Evolutionary conservation across 2,113 vertebrate genomes (phyloP).

Genomic region (Brevimyrus niger): DNA sequence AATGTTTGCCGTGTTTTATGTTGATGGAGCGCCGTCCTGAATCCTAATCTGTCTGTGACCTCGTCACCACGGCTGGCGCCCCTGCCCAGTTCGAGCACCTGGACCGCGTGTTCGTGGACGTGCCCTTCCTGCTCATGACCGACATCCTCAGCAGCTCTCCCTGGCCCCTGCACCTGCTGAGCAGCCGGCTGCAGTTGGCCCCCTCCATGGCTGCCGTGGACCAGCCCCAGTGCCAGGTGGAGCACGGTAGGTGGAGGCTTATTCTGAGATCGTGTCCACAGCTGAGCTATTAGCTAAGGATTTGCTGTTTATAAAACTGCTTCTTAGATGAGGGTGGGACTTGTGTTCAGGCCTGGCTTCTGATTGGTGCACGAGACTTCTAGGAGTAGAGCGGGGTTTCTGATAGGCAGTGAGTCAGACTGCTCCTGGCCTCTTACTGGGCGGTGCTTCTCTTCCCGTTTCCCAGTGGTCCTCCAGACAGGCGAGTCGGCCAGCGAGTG

Average conservation of each 20-base stretch:
- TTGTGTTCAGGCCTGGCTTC: not conserved
- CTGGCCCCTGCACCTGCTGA: conserved; percentile 77
- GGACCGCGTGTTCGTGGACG: conserved; percentile 78
- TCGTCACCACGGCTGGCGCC: conserved; percentile 11
- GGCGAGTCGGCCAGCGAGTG: conserved; percentile 90
- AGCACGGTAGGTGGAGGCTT: conserved; percentile 62
- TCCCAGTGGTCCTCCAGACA: conserved; percentile 82
- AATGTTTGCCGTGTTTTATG: not conserved
- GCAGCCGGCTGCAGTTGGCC: conserved; percentile 75
- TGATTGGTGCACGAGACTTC: not conserved
- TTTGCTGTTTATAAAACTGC: not conserved
- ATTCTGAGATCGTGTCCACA: not conserved
- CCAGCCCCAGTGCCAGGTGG: conserved; percentile 73
- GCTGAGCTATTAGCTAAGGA: too few relatives aligned
- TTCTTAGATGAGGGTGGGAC: not conserved
- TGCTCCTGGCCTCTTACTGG: not conserved
- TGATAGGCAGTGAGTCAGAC: not conserved
- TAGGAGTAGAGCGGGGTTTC: not conserved
- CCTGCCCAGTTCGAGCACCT: conserved; percentile 76
- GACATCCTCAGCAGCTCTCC: conserved; percentile 85
- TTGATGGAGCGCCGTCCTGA: not conserved
- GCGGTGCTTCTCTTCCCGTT: not conserved
- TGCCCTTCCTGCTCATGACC: conserved; percentile 87
- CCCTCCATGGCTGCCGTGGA: conserved; percentile 68
- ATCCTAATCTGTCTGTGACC: not conserved